phyloP scores from a whole-genome alignment of 2,797 vertebrate genomes.

The Syngnathus rostellatus region DNA sequence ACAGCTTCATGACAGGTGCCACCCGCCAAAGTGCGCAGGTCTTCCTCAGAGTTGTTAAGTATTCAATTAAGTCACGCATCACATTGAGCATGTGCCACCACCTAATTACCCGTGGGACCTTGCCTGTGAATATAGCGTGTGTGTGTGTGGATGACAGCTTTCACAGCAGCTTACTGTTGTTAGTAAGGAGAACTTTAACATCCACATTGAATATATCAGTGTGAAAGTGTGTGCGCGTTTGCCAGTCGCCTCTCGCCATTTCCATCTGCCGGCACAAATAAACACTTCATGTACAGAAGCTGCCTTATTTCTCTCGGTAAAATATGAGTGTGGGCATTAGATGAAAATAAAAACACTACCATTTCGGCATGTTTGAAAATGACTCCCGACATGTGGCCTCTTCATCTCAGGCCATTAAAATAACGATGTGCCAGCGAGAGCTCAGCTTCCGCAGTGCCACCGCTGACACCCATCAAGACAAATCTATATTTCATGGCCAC shows the following conservation, averaged over 20 bases:
- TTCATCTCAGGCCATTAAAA: constrained; percentile 68
- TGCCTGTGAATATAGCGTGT: constrained; percentile 39
- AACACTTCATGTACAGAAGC: constrained; percentile 18
- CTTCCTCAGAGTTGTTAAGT: constrained; percentile 62
- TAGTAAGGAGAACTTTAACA: constrained; percentile 38
- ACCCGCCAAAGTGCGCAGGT: constrained; percentile 53
- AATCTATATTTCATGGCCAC: constrained; percentile 79
- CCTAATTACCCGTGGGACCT: constrained; percentile 63
- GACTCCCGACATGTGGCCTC: constrained; percentile 34
- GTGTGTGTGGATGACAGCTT: constrained; percentile 57
- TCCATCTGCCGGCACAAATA: constrained; percentile 16
- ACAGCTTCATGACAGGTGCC: constrained; percentile 65
- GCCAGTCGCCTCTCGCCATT: constrained; percentile 1
- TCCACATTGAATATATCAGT: constrained; percentile 30
- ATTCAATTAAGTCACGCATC: constrained; percentile 63
- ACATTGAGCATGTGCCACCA: constrained; percentile 49
- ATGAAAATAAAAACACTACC: constrained; percentile 51
- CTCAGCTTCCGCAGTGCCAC: constrained; percentile 43
- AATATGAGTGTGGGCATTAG: constrained; percentile 43
- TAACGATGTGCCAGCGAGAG: constrained; percentile 68
- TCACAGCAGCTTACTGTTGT: constrained; percentile 55
- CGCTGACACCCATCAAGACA: constrained; percentile 73
- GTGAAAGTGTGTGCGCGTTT: background rate
- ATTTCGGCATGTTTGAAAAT: constrained; percentile 48
- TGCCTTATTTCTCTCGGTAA: constrained; percentile 26